Percentiles rank a stretch among this genome's conserved stretches.
Conservation (phyloP, 2,888 invertebrate genomes). For the Leptopilina myrica region DNA sequence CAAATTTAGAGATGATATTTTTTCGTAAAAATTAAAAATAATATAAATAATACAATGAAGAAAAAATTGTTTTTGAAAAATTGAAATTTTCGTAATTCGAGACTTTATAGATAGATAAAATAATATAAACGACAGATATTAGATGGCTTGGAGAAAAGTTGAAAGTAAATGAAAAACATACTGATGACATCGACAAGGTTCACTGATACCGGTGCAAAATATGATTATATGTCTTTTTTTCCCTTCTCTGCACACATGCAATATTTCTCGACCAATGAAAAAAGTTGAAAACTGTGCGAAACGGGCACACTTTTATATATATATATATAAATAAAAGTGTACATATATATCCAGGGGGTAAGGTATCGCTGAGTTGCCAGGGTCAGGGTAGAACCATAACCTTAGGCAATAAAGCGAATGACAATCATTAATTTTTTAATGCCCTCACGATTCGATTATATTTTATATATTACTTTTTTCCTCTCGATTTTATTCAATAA, state of each 20-base stretch:
- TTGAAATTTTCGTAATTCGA: too few species aligned
- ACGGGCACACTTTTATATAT: slow-evolving; percentile 45
- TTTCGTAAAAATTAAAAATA: too few species aligned
- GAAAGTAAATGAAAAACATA: not conserved
- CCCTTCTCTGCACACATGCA: not conserved
- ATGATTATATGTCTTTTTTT: slow-evolving; percentile 32
- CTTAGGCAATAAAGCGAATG: slow-evolving; percentile 53
- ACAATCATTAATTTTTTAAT: slow-evolving; percentile 49
- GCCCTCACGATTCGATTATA: not conserved
- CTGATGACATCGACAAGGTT: slow-evolving; percentile 11
- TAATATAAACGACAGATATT: too few species aligned
- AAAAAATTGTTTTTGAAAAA: too few species aligned
- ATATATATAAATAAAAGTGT: too few species aligned
- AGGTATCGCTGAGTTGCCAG: slow-evolving; percentile 49
- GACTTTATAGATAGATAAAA: too few species aligned
- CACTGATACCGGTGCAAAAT: slow-evolving; percentile 15
- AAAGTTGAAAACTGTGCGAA: slow-evolving; percentile 13
- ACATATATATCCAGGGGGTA: slow-evolving; percentile 39
- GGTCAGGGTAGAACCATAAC: slow-evolving; percentile 63
- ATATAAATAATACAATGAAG: too few species aligned
- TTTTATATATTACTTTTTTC: not conserved
- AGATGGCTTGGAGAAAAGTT: not conserved
- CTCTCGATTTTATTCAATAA: slow-evolving; percentile 1
- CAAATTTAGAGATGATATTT: too few species aligned
- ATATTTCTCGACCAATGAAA: slow-evolving; percentile 12